phyloP scores from a whole-genome alignment of 2,113 vertebrate species.

The Emydura subglobosa region DNA sequence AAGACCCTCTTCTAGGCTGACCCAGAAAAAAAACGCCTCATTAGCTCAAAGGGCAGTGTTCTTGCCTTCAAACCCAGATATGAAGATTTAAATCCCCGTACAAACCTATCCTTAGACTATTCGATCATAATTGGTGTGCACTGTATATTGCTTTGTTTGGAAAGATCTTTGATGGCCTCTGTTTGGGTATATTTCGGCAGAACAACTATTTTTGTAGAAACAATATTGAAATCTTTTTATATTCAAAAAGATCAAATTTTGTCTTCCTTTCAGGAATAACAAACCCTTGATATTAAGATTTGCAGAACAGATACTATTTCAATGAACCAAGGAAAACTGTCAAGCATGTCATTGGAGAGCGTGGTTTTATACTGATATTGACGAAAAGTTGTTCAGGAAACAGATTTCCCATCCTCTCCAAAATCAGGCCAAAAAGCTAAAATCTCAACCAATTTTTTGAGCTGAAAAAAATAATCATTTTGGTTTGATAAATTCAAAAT shows the following conservation, averaged over 20 bases:
- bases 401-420: not conserved
- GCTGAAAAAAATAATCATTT: not conserved
- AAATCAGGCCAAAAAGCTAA: not conserved
- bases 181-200: not conserved
- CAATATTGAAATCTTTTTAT: conserved; percentile 40
- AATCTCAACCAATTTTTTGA: not conserved
- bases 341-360: not conserved
- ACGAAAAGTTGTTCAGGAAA: not conserved
- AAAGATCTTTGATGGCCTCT: conserved; percentile 23
- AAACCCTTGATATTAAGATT: not conserved
- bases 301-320: not conserved
- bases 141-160: conserved; percentile 43
- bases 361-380: not conserved
- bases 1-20: conserved; percentile 39
- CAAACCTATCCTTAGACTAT: conserved; percentile 31
- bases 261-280: not conserved
- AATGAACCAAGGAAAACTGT: not conserved
- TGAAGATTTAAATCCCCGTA: conserved; percentile 36
- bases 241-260: not conserved
- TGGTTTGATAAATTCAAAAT: not conserved
- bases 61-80: conserved; percentile 1
- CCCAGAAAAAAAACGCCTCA: conserved; percentile 30
- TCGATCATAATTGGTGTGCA: not conserved
- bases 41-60: conserved; percentile 53
- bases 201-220: conserved; percentile 20